Percentiles rank a stretch among this genome's conserved stretches.
Evolutionary conservation across 2,888 invertebrate genomes (phyloP).

Genomic region (Leucoma salicis): DNA sequence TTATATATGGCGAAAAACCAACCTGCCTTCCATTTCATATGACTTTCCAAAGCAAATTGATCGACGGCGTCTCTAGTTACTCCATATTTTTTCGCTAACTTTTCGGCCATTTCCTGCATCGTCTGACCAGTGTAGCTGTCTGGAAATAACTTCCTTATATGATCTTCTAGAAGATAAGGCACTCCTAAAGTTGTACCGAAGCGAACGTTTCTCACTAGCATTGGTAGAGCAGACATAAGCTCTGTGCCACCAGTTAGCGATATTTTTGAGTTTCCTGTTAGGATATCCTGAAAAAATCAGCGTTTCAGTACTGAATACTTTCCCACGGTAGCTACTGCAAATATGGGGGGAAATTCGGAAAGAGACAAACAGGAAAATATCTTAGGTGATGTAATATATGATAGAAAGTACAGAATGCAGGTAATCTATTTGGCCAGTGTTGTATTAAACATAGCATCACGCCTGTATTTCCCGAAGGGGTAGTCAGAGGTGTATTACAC

Average conservation of each 20-base stretch:
- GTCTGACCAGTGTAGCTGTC: conserved; percentile 93
- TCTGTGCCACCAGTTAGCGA: conserved; percentile 96
- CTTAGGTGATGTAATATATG: too few species aligned
- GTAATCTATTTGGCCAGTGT: too few species aligned
- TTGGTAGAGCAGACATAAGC: conserved; percentile 96
- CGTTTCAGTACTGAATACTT: too few species aligned
- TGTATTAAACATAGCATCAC: too few species aligned
- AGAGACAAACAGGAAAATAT: too few species aligned
- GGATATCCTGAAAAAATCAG: conserved; percentile 91
- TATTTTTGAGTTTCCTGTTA: conserved; percentile 89
- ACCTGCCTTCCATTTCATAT: conserved; percentile 92
- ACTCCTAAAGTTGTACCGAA: conserved; percentile 93
- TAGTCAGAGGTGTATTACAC: too few species aligned
- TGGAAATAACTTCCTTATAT: conserved; percentile 63
- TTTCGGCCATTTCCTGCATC: conserved; percentile 95
- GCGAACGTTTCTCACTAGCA: conserved; percentile 90
- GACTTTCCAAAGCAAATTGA: conserved; percentile 90
- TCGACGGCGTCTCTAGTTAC: conserved; percentile 90
- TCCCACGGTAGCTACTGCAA: too few species aligned
- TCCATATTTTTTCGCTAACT: conserved; percentile 88
- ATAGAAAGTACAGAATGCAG: too few species aligned
- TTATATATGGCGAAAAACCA: too few species aligned
- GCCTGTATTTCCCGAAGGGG: too few species aligned
- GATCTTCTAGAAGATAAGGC: conserved; percentile 90
- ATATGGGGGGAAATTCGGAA: too few species aligned